A percentile compares a stretch with the other conserved stretches of the same genome.
Conservation (phyloP, 2,888 invertebrate genomes). For the Oligia latruncula region DNA sequence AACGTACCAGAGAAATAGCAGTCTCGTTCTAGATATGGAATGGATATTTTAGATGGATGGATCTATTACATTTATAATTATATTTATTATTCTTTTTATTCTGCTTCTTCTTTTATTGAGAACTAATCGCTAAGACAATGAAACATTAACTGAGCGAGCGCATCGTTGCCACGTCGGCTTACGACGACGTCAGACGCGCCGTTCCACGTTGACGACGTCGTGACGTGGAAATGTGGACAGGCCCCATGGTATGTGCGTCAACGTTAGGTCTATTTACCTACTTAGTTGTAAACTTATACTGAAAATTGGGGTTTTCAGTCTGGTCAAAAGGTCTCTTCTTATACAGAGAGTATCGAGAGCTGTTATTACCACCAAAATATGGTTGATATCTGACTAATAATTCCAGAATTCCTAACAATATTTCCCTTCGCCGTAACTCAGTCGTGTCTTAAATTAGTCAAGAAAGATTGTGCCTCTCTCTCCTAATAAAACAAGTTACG, state of each 20-base stretch:
- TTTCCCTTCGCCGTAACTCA: neutral
- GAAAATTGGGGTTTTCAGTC: neutral
- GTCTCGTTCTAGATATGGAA: too few relatives aligned
- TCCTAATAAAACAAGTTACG: constrained; percentile 33
- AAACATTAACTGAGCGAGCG: too few relatives aligned
- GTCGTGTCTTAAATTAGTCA: neutral
- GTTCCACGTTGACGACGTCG: too few relatives aligned
- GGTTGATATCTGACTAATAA: neutral
- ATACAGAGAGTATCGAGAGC: neutral
- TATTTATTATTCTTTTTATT: too few relatives aligned
- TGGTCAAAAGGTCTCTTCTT: neutral
- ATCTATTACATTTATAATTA: too few relatives aligned
- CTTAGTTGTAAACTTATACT: neutral
- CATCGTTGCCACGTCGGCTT: too few relatives aligned
- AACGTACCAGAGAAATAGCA: too few relatives aligned
- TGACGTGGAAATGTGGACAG: too few relatives aligned
- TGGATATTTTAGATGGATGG: too few relatives aligned
- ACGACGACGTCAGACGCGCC: too few relatives aligned
- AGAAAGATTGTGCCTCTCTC: constrained; percentile 3
- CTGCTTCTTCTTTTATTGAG: too few relatives aligned
- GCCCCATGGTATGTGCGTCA: neutral
- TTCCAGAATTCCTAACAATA: neutral
- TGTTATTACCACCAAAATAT: neutral
- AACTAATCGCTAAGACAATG: too few relatives aligned
- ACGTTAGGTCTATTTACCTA: neutral